Percentiles rank a stretch among this genome's conserved stretches.
Evolutionary conservation across 1,140 invertebrate genomes (phyloP).

Genomic region (Arctopsyche grandis): DNA sequence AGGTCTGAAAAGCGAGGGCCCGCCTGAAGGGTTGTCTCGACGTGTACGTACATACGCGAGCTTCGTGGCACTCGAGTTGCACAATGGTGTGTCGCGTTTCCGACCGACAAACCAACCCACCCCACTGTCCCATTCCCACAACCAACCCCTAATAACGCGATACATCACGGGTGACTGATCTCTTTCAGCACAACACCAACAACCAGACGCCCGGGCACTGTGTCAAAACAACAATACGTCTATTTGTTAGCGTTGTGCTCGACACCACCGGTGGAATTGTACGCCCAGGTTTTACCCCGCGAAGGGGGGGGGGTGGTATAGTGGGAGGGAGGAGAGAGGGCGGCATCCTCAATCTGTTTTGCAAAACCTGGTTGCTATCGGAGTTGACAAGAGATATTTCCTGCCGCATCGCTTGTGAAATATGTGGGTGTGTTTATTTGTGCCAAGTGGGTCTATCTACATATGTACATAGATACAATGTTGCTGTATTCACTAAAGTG

Average conservation of each 20-base stretch:
- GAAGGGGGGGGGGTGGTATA: not conserved
- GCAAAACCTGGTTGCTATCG: not conserved
- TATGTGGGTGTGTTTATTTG: too few species aligned
- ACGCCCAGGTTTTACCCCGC: not conserved
- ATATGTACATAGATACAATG: too few species aligned
- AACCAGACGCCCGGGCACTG: not conserved
- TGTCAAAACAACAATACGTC: slow-evolving; percentile 22
- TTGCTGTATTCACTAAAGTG: too few species aligned
- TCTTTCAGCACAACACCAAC: slow-evolving; percentile 21
- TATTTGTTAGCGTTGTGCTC: slow-evolving; percentile 16
- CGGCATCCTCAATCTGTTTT: not conserved
- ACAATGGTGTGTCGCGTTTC: slow-evolving; percentile 17
- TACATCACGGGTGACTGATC: slow-evolving; percentile 36
- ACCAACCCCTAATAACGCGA: slow-evolving; percentile 18
- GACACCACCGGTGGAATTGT: not conserved
- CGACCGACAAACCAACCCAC: not conserved
- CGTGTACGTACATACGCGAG: too few species aligned
- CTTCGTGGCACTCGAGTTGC: not conserved
- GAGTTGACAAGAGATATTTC: not conserved
- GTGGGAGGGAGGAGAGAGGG: too few species aligned
- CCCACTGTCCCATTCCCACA: too few species aligned
- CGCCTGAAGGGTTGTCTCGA: not conserved
- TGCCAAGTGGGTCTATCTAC: too few species aligned
- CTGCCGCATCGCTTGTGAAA: too few species aligned
- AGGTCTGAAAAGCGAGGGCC: too few species aligned